Base-by-base conservation (phyloP, 1,140 invertebrate species). In the Cardiocondyla obscurior region DNA sequence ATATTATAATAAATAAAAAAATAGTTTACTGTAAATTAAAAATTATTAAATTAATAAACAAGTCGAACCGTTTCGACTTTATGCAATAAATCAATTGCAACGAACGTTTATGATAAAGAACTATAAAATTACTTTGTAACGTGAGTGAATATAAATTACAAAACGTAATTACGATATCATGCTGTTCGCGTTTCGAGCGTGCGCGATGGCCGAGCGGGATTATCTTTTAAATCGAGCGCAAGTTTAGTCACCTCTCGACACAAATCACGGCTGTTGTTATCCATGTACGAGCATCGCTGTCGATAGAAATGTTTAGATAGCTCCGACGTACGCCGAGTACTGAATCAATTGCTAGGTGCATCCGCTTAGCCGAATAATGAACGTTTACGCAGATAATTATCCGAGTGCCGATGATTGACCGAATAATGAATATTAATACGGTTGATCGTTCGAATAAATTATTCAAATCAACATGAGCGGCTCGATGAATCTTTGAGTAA, bases 361-460 rank as follows among this genome's bases (percentile, higher is more conserved):
- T 74, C 49, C 74, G 82, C 42, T 51, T 51, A 22, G 28, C 33
- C 39, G 76, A 82, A 85, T 86, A 86, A 87, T 84, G 85, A 88
- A 88, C 58, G 82, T 84, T 88, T 87, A 85, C 57, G 82, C 51
- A 73, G 49, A 87, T 85, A 74, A 88, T 88, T 88, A 87, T 88
- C 86, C 51, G 25, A 88, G 74, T 82, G 46, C 44, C 69, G 42
- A 82, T 74, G 74, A 84, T 69, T 77, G 85, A 76, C 85, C 64
- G 82, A 87, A 84, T 81, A 87, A 87, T 87, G 86, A 87, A 87
- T 87, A 87, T 87, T 87, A 87, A 87, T 84, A 87, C 30, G 4
- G 69, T 64, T 46, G 85, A 81, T 87, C 67, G 39, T 57, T 65
- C 62, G 55, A 87, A 87, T 84, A 87, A 87, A 87, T 87, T 87